A percentile compares a stretch with the other conserved stretches of the same genome.
Evolutionary conservation across 2,888 invertebrate species (phyloP).

Genomic region (Ormyrus rosae): DNA sequence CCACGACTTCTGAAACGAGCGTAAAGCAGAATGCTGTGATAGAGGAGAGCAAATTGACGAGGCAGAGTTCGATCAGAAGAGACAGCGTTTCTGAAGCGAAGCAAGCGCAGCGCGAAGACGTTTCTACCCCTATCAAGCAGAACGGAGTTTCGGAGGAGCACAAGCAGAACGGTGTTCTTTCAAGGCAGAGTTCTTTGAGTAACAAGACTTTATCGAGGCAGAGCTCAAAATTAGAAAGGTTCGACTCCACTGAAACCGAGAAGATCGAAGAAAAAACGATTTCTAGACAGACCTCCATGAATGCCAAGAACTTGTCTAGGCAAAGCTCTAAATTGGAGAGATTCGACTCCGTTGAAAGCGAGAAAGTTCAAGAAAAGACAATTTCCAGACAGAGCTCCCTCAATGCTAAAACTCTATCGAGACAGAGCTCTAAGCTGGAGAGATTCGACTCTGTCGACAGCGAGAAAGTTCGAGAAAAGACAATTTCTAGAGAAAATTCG

Average conservation of each 20-base stretch:
- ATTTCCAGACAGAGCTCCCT: too few relatives aligned
- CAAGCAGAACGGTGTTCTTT: constrained; percentile 30
- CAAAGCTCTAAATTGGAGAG: constrained; percentile 53
- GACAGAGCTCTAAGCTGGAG: constrained; percentile 59
- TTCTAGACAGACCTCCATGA: too few relatives aligned
- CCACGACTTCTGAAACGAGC: neutral
- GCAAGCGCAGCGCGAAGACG: constrained; percentile 40
- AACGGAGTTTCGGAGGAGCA: constrained; percentile 40
- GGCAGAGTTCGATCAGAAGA: constrained; percentile 57
- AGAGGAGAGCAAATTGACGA: constrained; percentile 54
- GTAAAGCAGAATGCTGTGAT: constrained; percentile 52
- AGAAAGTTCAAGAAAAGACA: neutral
- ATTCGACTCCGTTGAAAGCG: too few relatives aligned
- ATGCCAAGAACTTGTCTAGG: constrained; percentile 50
- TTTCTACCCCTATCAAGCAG: constrained; percentile 14
- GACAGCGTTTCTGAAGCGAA: constrained; percentile 49
- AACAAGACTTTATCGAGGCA: constrained; percentile 28
- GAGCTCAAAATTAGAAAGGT: neutral
- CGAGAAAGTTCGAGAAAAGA: constrained; percentile 14
- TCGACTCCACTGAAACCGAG: too few relatives aligned
- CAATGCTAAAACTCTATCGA: constrained; percentile 46
- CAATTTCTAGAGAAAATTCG: constrained; percentile 60
- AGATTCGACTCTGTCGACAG: constrained; percentile 57
- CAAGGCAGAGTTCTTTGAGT: constrained; percentile 59
- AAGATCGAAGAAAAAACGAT: neutral